These are phyloP conservation scores for Cyprinodon tularosa DNA, from an alignment of 2,113 vertebrate genomes.

Conservation along the genomic window DNA sequence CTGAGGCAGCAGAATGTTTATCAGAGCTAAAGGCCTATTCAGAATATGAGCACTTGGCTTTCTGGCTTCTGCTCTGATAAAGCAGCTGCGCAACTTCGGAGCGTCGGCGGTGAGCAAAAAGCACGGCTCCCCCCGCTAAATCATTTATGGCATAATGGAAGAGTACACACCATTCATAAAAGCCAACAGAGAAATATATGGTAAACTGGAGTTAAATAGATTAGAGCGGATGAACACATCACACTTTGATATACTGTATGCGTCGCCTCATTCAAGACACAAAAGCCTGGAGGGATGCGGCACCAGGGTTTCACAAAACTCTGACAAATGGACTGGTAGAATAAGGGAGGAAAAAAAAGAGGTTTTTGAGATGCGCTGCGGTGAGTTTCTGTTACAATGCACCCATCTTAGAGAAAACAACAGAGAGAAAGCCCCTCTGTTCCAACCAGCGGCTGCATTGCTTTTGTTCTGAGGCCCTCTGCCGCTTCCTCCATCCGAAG, in stretches of 20 bases:
- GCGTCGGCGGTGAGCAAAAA: slow-evolving; percentile 34
- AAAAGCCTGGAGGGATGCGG: slow-evolving; percentile 28
- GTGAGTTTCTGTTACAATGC: not conserved
- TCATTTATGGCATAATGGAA: slow-evolving; percentile 70
- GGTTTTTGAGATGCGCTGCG: not conserved
- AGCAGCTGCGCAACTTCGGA: slow-evolving; percentile 41
- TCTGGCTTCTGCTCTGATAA: slow-evolving; percentile 60
- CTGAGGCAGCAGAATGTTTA: slow-evolving; percentile 79
- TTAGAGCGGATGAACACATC: slow-evolving; percentile 65
- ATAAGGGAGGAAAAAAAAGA: not conserved
- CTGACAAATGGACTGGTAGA: slow-evolving; percentile 35
- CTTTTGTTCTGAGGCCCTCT: not conserved
- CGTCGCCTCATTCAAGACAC: slow-evolving; percentile 35
- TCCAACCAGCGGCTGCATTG: not conserved
- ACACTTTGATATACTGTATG: slow-evolving; percentile 52
- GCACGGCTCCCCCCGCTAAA: slow-evolving; percentile 46
- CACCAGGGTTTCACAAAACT: slow-evolving; percentile 11
- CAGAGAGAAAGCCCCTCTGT: not conserved
- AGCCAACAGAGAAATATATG: slow-evolving; percentile 47
- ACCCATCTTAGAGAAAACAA: not conserved
- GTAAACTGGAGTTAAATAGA: slow-evolving; percentile 64
- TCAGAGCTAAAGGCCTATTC: slow-evolving; percentile 76
- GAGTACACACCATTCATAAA: slow-evolving; percentile 60
- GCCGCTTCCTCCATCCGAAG: slow-evolving; percentile 12
- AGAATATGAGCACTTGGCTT: slow-evolving; percentile 57